Evolutionary conservation across 2,113 vertebrate genomes (phyloP).

Genomic region (Lepisosteus osseus): DNA sequence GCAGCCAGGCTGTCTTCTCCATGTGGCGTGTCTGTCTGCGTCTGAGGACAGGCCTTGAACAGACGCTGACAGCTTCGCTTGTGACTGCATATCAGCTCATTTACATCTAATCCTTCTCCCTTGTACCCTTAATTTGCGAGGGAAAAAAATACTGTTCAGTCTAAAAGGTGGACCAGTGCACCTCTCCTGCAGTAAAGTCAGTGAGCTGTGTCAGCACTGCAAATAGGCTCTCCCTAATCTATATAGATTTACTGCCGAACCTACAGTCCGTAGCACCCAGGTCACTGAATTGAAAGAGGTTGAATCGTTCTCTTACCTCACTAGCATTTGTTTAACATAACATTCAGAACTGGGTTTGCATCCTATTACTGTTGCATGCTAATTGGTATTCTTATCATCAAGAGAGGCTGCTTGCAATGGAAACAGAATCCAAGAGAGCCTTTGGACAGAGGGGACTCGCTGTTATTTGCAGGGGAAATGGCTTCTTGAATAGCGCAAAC

Average conservation of each 20-base stretch:
- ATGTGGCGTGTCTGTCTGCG: not conserved
- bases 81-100: not conserved
- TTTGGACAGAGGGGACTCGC: too few species aligned
- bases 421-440: slow-evolving; percentile 8
- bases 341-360: slow-evolving; percentile 43
- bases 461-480: too few species aligned
- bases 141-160: not conserved
- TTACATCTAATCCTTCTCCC: slow-evolving; percentile 15
- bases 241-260: slow-evolving; percentile 35
- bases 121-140: slow-evolving; percentile 8
- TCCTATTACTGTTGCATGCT: slow-evolving; percentile 61
- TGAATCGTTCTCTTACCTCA: slow-evolving; percentile 3
- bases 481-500: too few species aligned
- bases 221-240: slow-evolving; percentile 31
- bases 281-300: slow-evolving; percentile 27
- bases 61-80: not conserved
- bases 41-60: slow-evolving; percentile 1
- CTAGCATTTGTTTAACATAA: slow-evolving; percentile 11
- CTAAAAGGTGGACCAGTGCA: not conserved
- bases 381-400: slow-evolving; percentile 57
- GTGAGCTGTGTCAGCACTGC: slow-evolving; percentile 31
- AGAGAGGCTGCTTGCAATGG: slow-evolving; percentile 58
- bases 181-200: slow-evolving; percentile 26
- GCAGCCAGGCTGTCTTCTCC: too few species aligned
- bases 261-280: slow-evolving; percentile 30